Base-by-base conservation (phyloP, 2,797 vertebrate genomes). In the Enoplosus armatus region DNA sequence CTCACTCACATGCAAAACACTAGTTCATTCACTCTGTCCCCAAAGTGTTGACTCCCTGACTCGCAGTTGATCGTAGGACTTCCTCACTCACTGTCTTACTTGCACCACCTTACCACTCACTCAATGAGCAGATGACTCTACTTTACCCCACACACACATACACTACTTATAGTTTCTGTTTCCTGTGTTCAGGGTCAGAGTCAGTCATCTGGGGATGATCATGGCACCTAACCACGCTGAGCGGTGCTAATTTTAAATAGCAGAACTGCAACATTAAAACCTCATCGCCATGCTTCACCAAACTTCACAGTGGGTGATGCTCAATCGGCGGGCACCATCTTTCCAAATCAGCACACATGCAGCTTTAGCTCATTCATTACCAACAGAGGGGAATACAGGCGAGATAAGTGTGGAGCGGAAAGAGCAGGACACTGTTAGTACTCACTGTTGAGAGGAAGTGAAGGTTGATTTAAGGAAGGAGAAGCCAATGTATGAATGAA, bases 161-260 rank as follows among this genome's bases (percentile, higher is more conserved):
- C 48, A 71, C 37, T 31, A 20, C 1, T 7, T 39, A 54, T 33
- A 75, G 70, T 61, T 70, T 75, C 59, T 47, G 37, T 67, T 62
- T 75, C 63, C 63, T 65, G 61, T 74, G 26, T 55, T 24, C 11
- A 2, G 5, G 24, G 62, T 68, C 68, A 51, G 5, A 62, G 22
- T 61, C 76, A 71, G 47, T 51, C 79, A 69, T 50, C 56, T 54
- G 1, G 56, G 51, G 24, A 70, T 29, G 72, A 84, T 74, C 70
- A 24, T 43, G 9, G 60, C 41, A 64, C 35, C 20, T 55, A 47
- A 6, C 63, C 27, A 14, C 45, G 39, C 47, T 77, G 60, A 86
- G 48, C 55, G 72, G 61, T 56, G 55, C 75, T 86, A 7, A 84
- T 82, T 87, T 82, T 72, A 78, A 80, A 68, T 41, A 64, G 55